Conservation (phyloP, 2,113 vertebrate genomes). For the Oryzias melastigma region DNA sequence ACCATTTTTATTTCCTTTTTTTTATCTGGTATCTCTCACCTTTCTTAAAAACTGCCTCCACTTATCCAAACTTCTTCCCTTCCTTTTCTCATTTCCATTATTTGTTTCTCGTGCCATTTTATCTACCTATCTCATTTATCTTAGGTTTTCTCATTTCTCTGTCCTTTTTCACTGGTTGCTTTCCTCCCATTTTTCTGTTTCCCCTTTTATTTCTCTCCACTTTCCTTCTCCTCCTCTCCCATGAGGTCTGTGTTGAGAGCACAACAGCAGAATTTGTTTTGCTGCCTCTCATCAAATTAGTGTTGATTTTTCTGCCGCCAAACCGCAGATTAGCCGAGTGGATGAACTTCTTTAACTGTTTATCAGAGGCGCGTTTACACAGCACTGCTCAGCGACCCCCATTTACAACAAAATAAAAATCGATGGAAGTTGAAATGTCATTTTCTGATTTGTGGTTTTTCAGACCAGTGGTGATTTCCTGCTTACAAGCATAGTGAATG, state of each 20-base stretch:
- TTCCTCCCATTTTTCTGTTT: neutral
- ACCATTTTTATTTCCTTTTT: conserved; percentile 2
- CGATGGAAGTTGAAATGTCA: conserved; percentile 71
- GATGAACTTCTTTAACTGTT: conserved; percentile 83
- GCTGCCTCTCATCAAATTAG: conserved; percentile 87
- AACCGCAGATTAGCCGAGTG: conserved; percentile 79
- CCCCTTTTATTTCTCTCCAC: conserved; percentile 1
- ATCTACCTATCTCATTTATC: neutral
- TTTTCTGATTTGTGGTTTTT: conserved; percentile 62
- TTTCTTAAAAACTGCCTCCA: neutral
- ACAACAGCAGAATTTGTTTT: conserved; percentile 84
- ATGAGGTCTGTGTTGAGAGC: conserved; percentile 59
- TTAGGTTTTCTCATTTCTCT: neutral
- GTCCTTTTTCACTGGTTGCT: conserved; percentile 8
- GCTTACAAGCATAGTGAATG: conserved; percentile 66
- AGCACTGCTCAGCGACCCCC: conserved; percentile 65
- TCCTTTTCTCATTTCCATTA: neutral
- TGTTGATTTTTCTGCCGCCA: conserved; percentile 86
- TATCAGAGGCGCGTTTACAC: conserved; percentile 78
- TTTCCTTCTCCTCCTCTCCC: conserved; percentile 23
- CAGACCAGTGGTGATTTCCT: conserved; percentile 65
- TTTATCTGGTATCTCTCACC: neutral
- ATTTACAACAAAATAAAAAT: conserved; percentile 84
- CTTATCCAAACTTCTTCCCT: neutral
- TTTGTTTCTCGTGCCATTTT: neutral